Percentiles rank a stretch among this genome's conserved stretches.
Evolutionary conservation across 2,113 vertebrate genomes (phyloP).

Genomic region (Protomyctophum bolini): DNA sequence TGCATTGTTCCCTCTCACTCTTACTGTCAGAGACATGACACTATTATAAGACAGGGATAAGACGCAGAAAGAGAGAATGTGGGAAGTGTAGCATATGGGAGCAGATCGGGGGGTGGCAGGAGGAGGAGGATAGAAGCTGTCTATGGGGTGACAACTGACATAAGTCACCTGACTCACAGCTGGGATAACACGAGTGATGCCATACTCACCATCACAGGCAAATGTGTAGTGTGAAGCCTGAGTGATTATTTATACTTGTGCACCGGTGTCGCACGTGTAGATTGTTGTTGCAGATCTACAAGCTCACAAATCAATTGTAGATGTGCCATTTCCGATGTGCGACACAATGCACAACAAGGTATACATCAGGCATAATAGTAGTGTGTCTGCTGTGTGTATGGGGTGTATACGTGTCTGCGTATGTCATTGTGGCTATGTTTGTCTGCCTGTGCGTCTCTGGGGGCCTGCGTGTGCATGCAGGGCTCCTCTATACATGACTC

Average conservation of each 20-base stretch:
- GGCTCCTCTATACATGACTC: background rate
- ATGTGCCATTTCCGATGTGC: background rate
- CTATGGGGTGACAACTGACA: slow-evolving; percentile 52
- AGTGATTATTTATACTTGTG: background rate
- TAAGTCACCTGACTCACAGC: slow-evolving; percentile 57
- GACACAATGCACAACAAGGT: too few species aligned
- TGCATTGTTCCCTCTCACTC: slow-evolving; percentile 22
- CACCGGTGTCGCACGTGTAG: too few species aligned
- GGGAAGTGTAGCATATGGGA: slow-evolving; percentile 42
- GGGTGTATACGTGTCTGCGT: slow-evolving; percentile 6
- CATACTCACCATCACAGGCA: slow-evolving; percentile 32
- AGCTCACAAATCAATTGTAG: too few species aligned
- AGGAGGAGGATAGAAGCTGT: slow-evolving; percentile 9
- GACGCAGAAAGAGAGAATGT: slow-evolving; percentile 10
- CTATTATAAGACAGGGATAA: slow-evolving; percentile 48
- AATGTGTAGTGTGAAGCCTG: slow-evolving; percentile 9
- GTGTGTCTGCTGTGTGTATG: background rate
- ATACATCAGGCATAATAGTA: too few species aligned
- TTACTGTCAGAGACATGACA: slow-evolving; percentile 51
- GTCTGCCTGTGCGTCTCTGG: slow-evolving; percentile 3
- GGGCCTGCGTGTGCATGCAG: background rate
- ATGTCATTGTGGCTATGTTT: background rate
- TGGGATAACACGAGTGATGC: slow-evolving; percentile 18
- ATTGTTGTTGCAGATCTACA: too few species aligned
- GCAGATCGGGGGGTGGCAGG: background rate